A percentile compares a stretch with the other conserved stretches of the same genome.
Evolutionary conservation across 2,888 invertebrate species (phyloP).

Genomic region (Thereva unica): DNA sequence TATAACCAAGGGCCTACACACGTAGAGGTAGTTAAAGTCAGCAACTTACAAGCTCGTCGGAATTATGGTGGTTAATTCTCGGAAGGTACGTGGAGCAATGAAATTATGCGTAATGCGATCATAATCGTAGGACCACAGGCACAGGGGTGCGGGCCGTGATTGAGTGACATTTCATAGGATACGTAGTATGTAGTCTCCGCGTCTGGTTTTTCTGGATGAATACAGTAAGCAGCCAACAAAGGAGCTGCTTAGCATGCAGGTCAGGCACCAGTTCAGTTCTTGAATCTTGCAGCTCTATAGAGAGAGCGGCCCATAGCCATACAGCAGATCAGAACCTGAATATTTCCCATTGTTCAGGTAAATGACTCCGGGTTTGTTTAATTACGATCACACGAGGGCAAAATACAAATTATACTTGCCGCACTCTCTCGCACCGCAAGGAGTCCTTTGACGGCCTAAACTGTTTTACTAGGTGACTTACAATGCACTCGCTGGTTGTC

Average conservation of each 20-base stretch:
- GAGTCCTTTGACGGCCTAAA: slow-evolving; percentile 14
- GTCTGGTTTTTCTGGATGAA: slow-evolving; percentile 10
- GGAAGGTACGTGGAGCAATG: slow-evolving; percentile 20
- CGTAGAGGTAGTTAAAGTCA: slow-evolving; percentile 14
- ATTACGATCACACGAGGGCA: slow-evolving; percentile 32
- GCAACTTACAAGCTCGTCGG: slow-evolving; percentile 12
- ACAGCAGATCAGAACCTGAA: slow-evolving; percentile 6
- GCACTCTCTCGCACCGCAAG: not conserved
- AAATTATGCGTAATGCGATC: slow-evolving; percentile 17
- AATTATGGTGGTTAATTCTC: slow-evolving; percentile 11
- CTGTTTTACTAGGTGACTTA: slow-evolving; percentile 6
- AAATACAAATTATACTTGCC: slow-evolving; percentile 22
- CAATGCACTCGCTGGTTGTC: slow-evolving; percentile 3
- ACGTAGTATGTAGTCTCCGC: not conserved
- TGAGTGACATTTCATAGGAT: slow-evolving; percentile 3
- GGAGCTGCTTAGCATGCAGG: slow-evolving; percentile 21
- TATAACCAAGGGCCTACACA: not conserved
- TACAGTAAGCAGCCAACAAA: not conserved
- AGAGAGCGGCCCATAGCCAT: no score
- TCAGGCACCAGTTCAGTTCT: slow-evolving; percentile 3
- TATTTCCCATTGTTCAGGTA: slow-evolving; percentile 17
- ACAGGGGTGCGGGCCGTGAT: not conserved
- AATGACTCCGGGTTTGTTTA: slow-evolving; percentile 22
- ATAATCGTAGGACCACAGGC: slow-evolving; percentile 5
- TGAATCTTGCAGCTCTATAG: not conserved